Base-by-base conservation (phyloP, 2,888 invertebrate species). In the Philopedon plagiatum region DNA sequence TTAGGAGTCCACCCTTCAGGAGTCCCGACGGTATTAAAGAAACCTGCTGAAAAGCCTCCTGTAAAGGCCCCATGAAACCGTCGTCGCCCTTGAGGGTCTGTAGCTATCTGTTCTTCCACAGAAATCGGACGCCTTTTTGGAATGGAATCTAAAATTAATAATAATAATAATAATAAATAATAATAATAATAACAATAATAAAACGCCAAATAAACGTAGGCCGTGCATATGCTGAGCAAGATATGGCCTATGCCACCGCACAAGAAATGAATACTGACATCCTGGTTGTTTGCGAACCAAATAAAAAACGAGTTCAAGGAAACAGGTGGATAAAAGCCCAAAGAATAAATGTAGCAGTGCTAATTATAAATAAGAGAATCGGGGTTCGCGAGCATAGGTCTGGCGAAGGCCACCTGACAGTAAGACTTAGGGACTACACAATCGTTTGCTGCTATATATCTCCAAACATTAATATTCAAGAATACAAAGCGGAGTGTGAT, bases 61-160 rank as follows among this genome's bases (percentile, higher is more conserved):
- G 99, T 99, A 83, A 99, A 99, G 0, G 99, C 99, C 5, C 99
- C 99, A 86, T 99, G 99, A 85, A 99, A 99, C 79, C 99, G 87
- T 7, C 96, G 89, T 68, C 94, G 88, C 0, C 98, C 99, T 82
- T 95, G 92, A 29, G 91, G 93, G 84, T 99, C 98, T 58, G 92
- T 92, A 0, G 95, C 98, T 79, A 93, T 91, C 86, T 98, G 97
- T 80, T 99, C 98, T 83, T 94, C 92, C 18, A 93, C 85, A 9
- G 91, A 88, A 46, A 93, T 90, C 26, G 96, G 94, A 78, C 93
- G 93, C 82, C 95, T 96, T 51, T 91, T 88, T 0, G 94, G 93
- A 29, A 94, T 85, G 77, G 92, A 91, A 86, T 95, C 96, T 95
- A 78, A 2, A 82, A 81, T 29, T 13, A 13, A 37, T n/a, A n/a